Percentiles rank a stretch among this genome's conserved stretches.
phyloP scores from a whole-genome alignment of 2,797 vertebrate species.

The Euthynnus affinis region DNA sequence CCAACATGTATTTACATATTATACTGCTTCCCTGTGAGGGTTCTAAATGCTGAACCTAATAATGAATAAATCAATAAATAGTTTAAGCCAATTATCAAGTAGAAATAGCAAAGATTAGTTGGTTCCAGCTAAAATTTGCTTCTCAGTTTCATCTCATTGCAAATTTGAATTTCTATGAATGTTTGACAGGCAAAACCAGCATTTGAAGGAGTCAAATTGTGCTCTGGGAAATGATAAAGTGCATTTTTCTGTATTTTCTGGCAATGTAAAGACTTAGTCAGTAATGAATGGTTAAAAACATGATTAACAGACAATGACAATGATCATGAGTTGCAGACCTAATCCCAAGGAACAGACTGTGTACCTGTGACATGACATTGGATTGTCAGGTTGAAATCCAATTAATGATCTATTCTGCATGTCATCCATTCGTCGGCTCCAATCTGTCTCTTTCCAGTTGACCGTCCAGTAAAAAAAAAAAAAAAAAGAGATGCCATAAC shows the following conservation, averaged over 20 bases:
- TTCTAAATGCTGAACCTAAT: too few relatives aligned
- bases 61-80: too few relatives aligned
- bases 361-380: neutral
- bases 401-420: constrained; percentile 1
- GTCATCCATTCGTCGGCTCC: neutral
- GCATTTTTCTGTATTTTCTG: neutral
- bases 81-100: neutral
- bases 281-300: neutral
- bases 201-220: neutral
- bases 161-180: neutral
- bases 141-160: neutral
- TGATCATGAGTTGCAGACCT: neutral
- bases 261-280: neutral
- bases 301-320: neutral
- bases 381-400: neutral
- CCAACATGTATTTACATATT: neutral
- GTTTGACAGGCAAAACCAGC: too few relatives aligned
- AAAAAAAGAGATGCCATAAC: constrained; percentile 1
- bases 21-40: neutral
- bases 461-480: constrained; percentile 15
- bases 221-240: too few relatives aligned
- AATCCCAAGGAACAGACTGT: neutral
- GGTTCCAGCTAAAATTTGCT: neutral
- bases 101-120: neutral
- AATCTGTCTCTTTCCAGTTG: neutral